Percentiles rank a stretch among this genome's conserved stretches.
Evolutionary conservation across 2,113 vertebrate genomes (phyloP).

Genomic region (Eonycteris spelaea): DNA sequence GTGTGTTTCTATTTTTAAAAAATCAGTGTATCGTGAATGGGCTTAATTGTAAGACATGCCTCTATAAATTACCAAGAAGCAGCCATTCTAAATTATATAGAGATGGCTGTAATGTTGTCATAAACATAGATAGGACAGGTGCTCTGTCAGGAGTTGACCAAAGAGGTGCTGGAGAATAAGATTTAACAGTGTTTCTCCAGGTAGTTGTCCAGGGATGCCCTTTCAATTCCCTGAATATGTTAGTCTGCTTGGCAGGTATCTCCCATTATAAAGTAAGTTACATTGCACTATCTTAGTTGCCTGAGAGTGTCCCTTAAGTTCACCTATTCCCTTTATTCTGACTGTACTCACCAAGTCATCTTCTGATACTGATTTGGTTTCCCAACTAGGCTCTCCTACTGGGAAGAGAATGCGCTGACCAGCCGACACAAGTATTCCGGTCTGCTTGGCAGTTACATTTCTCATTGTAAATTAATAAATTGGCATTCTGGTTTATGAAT

Average conservation of each 20-base stretch:
- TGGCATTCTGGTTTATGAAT: slow-evolving; percentile 48
- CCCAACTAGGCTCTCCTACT: slow-evolving; percentile 30
- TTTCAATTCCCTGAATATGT: background rate
- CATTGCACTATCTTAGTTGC: background rate
- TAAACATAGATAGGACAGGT: background rate
- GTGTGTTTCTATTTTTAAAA: slow-evolving; percentile 5
- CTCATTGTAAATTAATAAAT: slow-evolving; percentile 51
- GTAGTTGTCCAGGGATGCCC: background rate
- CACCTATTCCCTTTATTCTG: background rate
- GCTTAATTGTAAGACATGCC: background rate
- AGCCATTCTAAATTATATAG: background rate
- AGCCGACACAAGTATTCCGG: background rate
- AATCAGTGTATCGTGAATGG: background rate
- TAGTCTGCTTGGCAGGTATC: background rate
- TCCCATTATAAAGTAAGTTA: background rate
- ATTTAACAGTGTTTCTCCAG: background rate
- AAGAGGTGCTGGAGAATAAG: background rate
- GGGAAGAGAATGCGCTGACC: slow-evolving; percentile 40
- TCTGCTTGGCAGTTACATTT: slow-evolving; percentile 54
- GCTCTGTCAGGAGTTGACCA: background rate
- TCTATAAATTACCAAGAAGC: background rate
- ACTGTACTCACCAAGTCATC: background rate
- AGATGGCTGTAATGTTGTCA: background rate
- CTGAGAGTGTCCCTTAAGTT: background rate
- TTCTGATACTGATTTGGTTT: slow-evolving; percentile 44